Base-by-base conservation (phyloP, 2,113 vertebrate genomes). In the Gasterosteus aculeatus region DNA sequence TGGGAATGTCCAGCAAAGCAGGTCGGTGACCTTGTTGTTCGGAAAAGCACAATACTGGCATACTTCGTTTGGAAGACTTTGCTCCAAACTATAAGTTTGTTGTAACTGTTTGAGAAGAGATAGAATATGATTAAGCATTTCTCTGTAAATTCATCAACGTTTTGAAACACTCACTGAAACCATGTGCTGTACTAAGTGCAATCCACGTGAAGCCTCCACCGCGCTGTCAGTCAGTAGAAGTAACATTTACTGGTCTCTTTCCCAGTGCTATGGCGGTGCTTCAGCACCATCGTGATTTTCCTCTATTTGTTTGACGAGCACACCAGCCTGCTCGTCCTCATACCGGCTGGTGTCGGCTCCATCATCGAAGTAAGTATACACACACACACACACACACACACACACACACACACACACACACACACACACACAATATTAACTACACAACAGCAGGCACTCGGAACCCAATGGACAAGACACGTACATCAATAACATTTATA, bases 1-100 rank as follows among this genome's bases (percentile, higher is more conserved):
- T 94, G 77, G 98, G 98, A 42, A 98, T 98, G 98, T 99, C 98
- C 47, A 97, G 96, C 83, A 99, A 97, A 95, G 98, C 97, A 93
- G 98, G 98, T 98, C 76, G 51, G 58, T 61, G 2, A n/a, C 39
- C 31, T 29, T 56, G 14, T 51, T 70, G 18, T 41, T 3, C 18
- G 19, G 10, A 18, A 31, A 42, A 60, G 29, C 9, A 26, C 10
- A 47, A 19, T 15, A 35, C 22, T 33, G 2, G 35, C 10, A n/a
- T 19, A 46, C 33, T 44, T 16, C 22, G 22, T 26, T 26, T 26
- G 22, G 22, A 26, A 26, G 46, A 62, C 15, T 74, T 14, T 46
- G 10, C 6, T 57, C 54, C 41, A n/a, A 9, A n/a, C 8, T 39
- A 9, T 58, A 18, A 1, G 54, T 56, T 8, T 26, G 0, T 51